Evolutionary conservation across 2,888 invertebrate species (phyloP).

Genomic region (Drosophila tanythrix): DNA sequence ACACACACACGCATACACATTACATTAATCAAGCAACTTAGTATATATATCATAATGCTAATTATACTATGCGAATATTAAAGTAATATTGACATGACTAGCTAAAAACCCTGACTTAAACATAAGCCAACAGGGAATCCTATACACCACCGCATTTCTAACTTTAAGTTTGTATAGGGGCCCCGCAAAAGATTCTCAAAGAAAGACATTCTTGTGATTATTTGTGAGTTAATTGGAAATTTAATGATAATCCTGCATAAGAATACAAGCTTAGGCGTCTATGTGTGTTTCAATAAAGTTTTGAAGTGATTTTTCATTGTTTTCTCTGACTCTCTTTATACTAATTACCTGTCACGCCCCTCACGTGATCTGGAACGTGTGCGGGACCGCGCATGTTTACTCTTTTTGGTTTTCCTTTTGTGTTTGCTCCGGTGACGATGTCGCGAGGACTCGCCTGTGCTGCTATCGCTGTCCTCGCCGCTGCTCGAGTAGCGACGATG

Average conservation of each 20-base stretch:
- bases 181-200: conserved; percentile 52
- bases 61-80: conserved; percentile 40
- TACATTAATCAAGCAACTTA: conserved; percentile 35
- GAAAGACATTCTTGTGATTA: conserved; percentile 75
- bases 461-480: conserved; percentile 26
- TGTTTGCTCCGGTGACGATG: conserved; percentile 71
- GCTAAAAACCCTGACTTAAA: conserved; percentile 27
- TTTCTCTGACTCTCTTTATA: background rate
- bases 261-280: conserved; percentile 58
- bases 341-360: conserved; percentile 47
- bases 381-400: conserved; percentile 82
- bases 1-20: background rate
- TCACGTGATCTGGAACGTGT: conserved; percentile 73
- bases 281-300: conserved; percentile 71
- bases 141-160: conserved; percentile 44
- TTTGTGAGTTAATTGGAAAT: conserved; percentile 75
- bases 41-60: conserved; percentile 52
- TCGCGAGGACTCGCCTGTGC: conserved; percentile 31
- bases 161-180: conserved; percentile 60
- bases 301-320: conserved; percentile 54
- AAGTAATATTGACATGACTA: conserved; percentile 47
- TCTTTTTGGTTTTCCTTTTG: conserved; percentile 84
- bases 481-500: conserved; percentile 29
- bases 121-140: conserved; percentile 38
- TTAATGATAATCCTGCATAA: conserved; percentile 71